phyloP scores from a whole-genome alignment of 2,113 vertebrate species.

The Ciconia stormi region DNA sequence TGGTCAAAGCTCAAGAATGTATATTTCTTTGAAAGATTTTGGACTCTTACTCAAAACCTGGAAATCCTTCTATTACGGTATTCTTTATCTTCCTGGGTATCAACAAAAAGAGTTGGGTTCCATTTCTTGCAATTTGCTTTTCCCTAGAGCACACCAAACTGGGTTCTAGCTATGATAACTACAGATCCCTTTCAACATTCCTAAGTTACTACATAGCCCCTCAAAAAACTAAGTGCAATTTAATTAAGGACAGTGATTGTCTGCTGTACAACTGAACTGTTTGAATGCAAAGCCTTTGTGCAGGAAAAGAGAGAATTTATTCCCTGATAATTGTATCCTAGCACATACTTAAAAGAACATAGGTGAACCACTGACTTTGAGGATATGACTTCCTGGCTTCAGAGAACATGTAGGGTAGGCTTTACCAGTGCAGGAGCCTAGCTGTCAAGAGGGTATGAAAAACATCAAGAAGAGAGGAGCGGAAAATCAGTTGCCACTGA shows the following conservation, averaged over 20 bases:
- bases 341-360: not conserved
- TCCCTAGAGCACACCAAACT: not conserved
- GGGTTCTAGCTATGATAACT: not conserved
- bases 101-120: not conserved
- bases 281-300: not conserved
- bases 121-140: not conserved
- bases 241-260: not conserved
- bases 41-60: not conserved
- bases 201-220: not conserved
- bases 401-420: not conserved
- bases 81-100: not conserved
- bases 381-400: not conserved
- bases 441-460: not conserved
- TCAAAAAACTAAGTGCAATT: not conserved
- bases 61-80: not conserved
- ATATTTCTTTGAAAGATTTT: not conserved
- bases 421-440: not conserved
- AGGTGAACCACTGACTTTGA: not conserved
- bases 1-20: not conserved
- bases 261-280: not conserved
- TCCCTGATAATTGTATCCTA: not conserved
- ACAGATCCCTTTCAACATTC: not conserved
- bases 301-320: not conserved
- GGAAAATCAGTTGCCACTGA: not conserved
- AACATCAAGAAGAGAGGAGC: not conserved